These are phyloP conservation scores for Synanceia verrucosa DNA, from an alignment of 2,797 vertebrate genomes.

Conservation along the genomic window DNA sequence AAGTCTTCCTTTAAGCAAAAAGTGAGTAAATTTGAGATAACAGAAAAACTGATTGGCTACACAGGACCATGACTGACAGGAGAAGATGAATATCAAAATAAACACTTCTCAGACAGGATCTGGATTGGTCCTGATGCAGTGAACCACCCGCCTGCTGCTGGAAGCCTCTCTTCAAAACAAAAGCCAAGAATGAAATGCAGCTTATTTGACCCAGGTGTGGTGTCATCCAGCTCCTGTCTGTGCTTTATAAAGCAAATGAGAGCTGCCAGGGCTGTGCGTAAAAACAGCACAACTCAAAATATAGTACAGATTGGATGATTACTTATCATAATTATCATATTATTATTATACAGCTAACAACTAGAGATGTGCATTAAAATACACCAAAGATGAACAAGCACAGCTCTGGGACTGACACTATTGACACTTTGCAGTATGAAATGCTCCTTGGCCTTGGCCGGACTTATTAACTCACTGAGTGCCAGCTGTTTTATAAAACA, in stretches of 20 bases:
- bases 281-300: not conserved
- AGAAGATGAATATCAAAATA: not conserved
- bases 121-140: not conserved
- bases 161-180: not conserved
- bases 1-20: not conserved
- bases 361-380: not conserved
- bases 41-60: not conserved
- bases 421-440: too few relatives aligned
- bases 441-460: not conserved
- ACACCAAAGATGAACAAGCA: not conserved
- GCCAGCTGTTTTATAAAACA: too few relatives aligned
- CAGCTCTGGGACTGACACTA: not conserved
- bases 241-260: constrained; percentile 38
- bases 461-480: too few relatives aligned
- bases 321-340: too few relatives aligned
- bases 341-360: not conserved
- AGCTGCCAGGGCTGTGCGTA: not conserved
- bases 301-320: not conserved
- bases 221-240: constrained; percentile 33
- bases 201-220: constrained; percentile 19
- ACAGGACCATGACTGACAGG: not conserved
- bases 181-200: constrained; percentile 1
- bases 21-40: not conserved
- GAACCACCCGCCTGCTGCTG: not conserved
- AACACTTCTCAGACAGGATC: not conserved